A percentile compares a stretch with the other conserved stretches of the same genome.
phyloP scores from a whole-genome alignment of 1,140 invertebrate species.

The Drosophila gunungcola region DNA sequence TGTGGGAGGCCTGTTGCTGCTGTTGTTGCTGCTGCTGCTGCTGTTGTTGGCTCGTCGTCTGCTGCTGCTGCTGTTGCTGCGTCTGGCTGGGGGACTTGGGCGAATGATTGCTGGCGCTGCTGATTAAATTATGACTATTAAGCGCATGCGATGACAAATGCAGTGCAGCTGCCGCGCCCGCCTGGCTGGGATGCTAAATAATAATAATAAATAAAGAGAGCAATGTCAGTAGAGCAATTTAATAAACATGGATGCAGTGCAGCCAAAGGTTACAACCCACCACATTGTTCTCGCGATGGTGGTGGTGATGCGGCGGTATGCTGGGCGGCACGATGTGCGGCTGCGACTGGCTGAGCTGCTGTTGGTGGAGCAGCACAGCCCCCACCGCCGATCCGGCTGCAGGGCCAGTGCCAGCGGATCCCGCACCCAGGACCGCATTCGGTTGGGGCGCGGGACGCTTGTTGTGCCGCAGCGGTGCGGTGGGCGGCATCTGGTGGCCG shows the following conservation, averaged over 20 bases:
- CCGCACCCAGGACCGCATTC: conserved; percentile 62
- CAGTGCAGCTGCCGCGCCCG: conserved; percentile 63
- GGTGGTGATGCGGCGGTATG: conserved; percentile 82
- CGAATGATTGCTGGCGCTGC: conserved; percentile 77
- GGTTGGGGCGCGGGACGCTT: conserved; percentile 84
- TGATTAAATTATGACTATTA: conserved; percentile 85
- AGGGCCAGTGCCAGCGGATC: conserved; percentile 28
- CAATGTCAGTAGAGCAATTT: conserved; percentile 24
- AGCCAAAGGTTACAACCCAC: conserved; percentile 34
- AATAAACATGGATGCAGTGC: neutral
- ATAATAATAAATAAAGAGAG: conserved; percentile 19
- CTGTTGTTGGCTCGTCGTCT: conserved; percentile 48
- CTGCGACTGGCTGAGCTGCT: conserved; percentile 83
- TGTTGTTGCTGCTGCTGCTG: conserved; percentile 57
- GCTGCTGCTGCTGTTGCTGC: conserved; percentile 65
- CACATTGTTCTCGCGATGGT: conserved; percentile 78
- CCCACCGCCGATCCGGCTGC: conserved; percentile 32
- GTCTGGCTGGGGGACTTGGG: conserved; percentile 84
- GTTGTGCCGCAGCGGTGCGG: conserved; percentile 82
- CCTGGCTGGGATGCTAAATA: conserved; percentile 58
- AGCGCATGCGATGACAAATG: conserved; percentile 84
- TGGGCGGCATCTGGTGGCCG: conserved; percentile 84
- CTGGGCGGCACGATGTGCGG: conserved; percentile 82
- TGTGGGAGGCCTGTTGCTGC: conserved; percentile 44
- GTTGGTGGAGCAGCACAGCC: conserved; percentile 62